Percentiles rank a stretch among this genome's conserved stretches.
Conservation (phyloP, 1,140 invertebrate species). For the Gonioctena quinquepunctata region DNA sequence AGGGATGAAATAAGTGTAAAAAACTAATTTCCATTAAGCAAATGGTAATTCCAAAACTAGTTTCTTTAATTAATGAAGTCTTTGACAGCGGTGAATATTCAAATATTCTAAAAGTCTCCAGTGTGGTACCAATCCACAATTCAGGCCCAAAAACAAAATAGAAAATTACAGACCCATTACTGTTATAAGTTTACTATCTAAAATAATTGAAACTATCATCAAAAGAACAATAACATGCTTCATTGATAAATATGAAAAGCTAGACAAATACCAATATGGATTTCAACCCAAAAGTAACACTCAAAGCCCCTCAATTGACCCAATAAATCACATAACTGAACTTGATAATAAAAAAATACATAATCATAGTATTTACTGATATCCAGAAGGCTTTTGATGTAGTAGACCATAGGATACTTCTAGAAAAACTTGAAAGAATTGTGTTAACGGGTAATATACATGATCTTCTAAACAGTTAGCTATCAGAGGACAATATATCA, state of each 20-base stretch:
- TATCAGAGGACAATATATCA: neutral
- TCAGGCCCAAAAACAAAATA: neutral
- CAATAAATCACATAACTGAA: no score
- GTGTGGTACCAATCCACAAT: neutral
- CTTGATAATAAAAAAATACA: no score
- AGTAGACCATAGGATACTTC: neutral
- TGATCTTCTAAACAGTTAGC: neutral
- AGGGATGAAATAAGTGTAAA: neutral
- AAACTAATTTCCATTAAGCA: neutral
- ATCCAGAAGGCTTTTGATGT: neutral
- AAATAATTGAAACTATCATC: no score
- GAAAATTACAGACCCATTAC: no score
- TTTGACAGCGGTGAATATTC: slow-evolving; percentile 4
- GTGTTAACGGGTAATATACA: neutral
- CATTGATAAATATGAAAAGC: neutral
- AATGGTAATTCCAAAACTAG: neutral
- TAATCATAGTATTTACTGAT: neutral
- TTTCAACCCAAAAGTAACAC: neutral
- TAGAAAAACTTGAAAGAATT: neutral
- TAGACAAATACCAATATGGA: slow-evolving; percentile 4
- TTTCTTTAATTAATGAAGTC: neutral
- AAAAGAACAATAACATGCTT: no score
- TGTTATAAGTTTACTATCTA: no score
- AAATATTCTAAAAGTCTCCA: neutral
- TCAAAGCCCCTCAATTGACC: neutral